Percentiles rank a stretch among this genome's conserved stretches.
Conservation (phyloP, 2,797 vertebrate genomes). For the Hozukius guyotensis region DNA sequence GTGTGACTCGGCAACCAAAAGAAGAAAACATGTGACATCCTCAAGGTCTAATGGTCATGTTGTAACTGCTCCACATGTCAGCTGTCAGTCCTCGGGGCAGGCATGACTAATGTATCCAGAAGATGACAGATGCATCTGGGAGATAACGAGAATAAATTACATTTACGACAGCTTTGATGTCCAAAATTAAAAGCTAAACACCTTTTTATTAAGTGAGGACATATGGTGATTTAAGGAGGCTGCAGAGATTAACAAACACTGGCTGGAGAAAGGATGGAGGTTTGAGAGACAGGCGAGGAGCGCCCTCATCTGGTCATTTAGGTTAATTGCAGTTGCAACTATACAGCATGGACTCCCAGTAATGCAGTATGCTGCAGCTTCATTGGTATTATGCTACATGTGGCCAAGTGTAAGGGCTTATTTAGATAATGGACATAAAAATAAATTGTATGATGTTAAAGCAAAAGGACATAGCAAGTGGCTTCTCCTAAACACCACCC, state of each 20-base stretch:
- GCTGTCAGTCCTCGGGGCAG: neutral
- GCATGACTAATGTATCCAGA: neutral
- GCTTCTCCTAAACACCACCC: neutral
- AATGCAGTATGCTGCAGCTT: neutral
- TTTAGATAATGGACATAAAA: neutral
- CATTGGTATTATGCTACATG: neutral
- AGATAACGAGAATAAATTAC: neutral
- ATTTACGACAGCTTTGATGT: neutral
- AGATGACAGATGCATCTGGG: neutral
- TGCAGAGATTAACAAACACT: neutral
- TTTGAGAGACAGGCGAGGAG: neutral
- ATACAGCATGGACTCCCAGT: neutral
- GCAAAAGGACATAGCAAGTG: neutral
- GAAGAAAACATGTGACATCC: neutral
- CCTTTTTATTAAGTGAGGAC: neutral
- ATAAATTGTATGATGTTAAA: neutral
- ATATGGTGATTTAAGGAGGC: neutral
- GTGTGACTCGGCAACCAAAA: neutral
- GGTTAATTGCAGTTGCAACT: constrained; percentile 4
- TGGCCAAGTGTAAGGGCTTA: neutral
- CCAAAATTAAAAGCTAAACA: neutral
- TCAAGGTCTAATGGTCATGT: neutral
- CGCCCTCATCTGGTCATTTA: constrained; percentile 54
- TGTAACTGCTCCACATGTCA: neutral
- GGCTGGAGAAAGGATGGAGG: neutral